Evolutionary conservation across 2,113 vertebrate genomes (phyloP), one percentile per base, ranked within the genome.

Genomic region (Elephantulus edwardii): DNA sequence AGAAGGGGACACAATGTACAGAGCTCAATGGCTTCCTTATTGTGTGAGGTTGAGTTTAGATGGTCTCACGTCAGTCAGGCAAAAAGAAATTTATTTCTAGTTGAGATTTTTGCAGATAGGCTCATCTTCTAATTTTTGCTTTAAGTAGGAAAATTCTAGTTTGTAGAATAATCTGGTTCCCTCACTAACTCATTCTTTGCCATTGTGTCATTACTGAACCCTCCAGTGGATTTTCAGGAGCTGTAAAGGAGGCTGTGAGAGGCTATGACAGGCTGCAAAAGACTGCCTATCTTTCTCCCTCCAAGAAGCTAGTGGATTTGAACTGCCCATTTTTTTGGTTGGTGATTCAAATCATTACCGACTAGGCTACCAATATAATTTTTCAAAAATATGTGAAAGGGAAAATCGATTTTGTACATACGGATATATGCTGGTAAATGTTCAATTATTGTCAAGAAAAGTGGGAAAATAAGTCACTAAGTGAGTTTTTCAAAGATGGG

Each of bases 371-470:
- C n/a, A n/a, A n/a, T n/a, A n/a, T n/a, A n/a, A n/a, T n/a, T n/a
- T n/a, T 52, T 11, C 52, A 82, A 82, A 68, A 87, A 81, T 19
- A 46, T 66, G 44, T 48, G 40, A 87, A 91, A 72, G 68, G 77
- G 48, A n/a, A n/a, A n/a, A n/a, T 48, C 35, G 52, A 40, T 16
- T 19, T 72, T 58, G 24, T 70, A 85, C 14, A 40, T 24, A 40
- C 6, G 11, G 10, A 48, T n/a, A 52, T 26, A 24, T 58, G 16
- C 10, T 38, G 46, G 8, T 35, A 64, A 52, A 62, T 26, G 10
- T 83, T 64, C 79, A 89, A 89, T 80, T 13, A 58, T 72, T 50
- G 48, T 38, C 33, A 93, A 72, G 50, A 81, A 88, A 74, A 5
- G 33, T 90, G 13, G 8, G 26, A 42, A 83, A 79, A 22, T 86